Base-by-base conservation (phyloP, 2,113 vertebrate genomes). In the Rhinoderma darwinii region DNA sequence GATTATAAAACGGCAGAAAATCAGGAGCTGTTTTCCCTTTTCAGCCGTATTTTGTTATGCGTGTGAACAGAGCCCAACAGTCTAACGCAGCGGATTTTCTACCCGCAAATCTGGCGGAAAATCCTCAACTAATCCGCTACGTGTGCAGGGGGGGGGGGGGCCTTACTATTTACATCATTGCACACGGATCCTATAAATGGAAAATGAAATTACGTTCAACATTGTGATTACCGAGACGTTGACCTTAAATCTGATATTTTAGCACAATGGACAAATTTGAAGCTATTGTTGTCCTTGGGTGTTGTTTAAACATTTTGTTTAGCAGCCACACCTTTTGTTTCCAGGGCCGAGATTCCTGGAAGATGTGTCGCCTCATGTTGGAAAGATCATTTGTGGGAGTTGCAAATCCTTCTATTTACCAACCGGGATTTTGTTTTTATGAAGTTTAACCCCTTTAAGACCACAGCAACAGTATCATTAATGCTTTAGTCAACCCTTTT, bases 251-350 rank as follows among this genome's bases (percentile, higher is more conserved):
- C 54, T 81, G 37, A 41, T 81, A 81, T 63, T 61, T 59, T 89
- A 89, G 88, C 86, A 84, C 66, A 75, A 85, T 59, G 79, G 89
- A 74, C n/a, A 73, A 0, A 18, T 81, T 90, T 90, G 84, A 84
- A 88, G 89, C 0, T 0, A 47, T 90, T 80, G 72, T 84, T 77
- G 83, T 88, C 91, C 91, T 90, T 90, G 90, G 89, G 82, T 89
- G 91, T 89, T 90, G 77, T 32, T 78, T 78, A 89, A 87, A 90
- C 89, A 88, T 82, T 82, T 83, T 59, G 89, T 87, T 50, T 61
- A 27, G 27, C 27, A 12, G 66, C 41, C 84, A 20, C 54, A 59
- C 44, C 61, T 68, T 86, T 70, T 86, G 43, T 47, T 86, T 86
- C 74, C 37, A 68, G 41, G 84, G 59, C 59, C 15, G 44, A 30